Evolutionary conservation across 2,797 vertebrate species (phyloP).

Genomic region (Pyrocephalus nanus): DNA sequence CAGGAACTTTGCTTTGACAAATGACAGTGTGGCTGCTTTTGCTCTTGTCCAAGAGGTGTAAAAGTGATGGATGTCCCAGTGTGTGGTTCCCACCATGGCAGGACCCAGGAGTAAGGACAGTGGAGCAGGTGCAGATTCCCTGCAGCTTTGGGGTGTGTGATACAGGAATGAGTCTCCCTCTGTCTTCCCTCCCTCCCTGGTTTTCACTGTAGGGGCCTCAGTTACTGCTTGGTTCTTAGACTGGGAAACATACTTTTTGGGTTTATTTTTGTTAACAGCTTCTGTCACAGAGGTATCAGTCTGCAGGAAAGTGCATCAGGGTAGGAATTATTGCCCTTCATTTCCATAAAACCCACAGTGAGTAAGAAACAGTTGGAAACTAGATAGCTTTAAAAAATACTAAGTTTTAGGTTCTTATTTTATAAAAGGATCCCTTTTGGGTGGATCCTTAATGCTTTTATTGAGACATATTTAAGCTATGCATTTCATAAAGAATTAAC

Average conservation of each 20-base stretch:
- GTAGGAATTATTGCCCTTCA: not conserved
- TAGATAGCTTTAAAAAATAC: not conserved
- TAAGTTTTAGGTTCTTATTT: not conserved
- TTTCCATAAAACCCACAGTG: not conserved
- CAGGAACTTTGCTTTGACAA: not conserved
- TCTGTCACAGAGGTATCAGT: not conserved
- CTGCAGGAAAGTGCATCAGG: not conserved
- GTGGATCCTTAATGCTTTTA: not conserved
- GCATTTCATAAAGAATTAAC: conserved; percentile 25
- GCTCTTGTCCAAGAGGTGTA: not conserved
- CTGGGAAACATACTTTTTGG: not conserved
- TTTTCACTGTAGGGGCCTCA: not conserved
- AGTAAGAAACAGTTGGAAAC: not conserved
- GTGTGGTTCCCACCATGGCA: not conserved
- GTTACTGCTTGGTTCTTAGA: not conserved
- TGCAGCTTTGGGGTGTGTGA: not conserved
- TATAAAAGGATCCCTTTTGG: not conserved
- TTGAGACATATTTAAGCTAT: not conserved
- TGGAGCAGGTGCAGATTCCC: not conserved
- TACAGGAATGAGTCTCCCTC: not conserved
- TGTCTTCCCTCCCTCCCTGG: not conserved
- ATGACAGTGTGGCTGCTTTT: not conserved
- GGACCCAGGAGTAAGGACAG: not conserved
- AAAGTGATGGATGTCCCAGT: not conserved
- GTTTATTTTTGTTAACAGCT: not conserved